Base-by-base conservation (phyloP, 2,113 vertebrate species). In the Istiophorus platypterus region DNA sequence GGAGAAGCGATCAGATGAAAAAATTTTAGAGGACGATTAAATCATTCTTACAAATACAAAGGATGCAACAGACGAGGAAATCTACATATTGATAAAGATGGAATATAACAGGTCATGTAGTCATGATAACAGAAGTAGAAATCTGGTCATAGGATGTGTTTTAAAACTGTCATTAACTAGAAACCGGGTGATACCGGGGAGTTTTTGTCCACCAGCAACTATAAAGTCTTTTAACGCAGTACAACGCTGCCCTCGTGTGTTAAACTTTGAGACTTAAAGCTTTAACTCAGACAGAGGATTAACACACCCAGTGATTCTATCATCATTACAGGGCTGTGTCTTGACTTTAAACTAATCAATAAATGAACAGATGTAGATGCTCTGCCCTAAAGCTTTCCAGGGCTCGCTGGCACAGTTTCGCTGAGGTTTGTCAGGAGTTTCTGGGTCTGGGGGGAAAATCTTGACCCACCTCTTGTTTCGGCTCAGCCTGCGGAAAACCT, bases 231-330 rank as follows among this genome's bases (percentile, higher is more conserved):
- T 71, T 14, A 51, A 18, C 42, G 27, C 54, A 29, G 17, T 7
- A 1, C 54, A 42, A 22, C 70, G 69, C 72, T 76, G 85, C 81
- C 81, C 75, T 62, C 87, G 84, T 65, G 78, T 88, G 85, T 56
- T 67, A 3, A 72, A 49, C 27, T 14, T 13, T 22, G 13, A 66
- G 42, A 2, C 15, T 2, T 42, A 42, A 63, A 26, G 4, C 27
- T 63, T 51, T 22, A 3, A 57, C 41, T 26, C 63, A 5, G 47
- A 54, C 1, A 17, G 5, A 68, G n/a, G 24, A 47, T 14, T 29
- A 62, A 6, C 31, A 34, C 13, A 20, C 62, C 6, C 11, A 64
- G 31, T 63, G 9, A 39, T 42, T 54, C 66, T 26, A 57, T 49
- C 12, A 31, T 7, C 11, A 47, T 64, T 41, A n/a, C 27, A 47